phyloP scores from a whole-genome alignment of 2,888 invertebrate genomes.

The Formica aserva region DNA sequence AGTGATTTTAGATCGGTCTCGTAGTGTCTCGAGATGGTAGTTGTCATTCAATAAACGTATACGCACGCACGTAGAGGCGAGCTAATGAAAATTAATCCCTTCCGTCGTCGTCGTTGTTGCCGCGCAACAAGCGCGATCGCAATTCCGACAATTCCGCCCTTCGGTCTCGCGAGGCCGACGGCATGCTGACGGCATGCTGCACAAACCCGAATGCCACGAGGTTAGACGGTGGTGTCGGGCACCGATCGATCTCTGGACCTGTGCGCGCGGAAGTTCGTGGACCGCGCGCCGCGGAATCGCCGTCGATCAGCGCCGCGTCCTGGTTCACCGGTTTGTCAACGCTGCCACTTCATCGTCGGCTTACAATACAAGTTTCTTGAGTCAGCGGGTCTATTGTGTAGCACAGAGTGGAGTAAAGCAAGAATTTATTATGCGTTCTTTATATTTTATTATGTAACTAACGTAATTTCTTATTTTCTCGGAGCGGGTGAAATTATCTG shows the following conservation, averaged over 20 bases:
- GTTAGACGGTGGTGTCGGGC: background rate
- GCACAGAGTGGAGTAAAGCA: background rate
- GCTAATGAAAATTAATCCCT: constrained; percentile 49
- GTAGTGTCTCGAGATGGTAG: constrained; percentile 12
- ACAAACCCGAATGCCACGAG: constrained; percentile 12
- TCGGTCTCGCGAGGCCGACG: constrained; percentile 11
- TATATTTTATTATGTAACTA: background rate
- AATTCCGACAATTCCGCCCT: constrained; percentile 20
- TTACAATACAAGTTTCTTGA: constrained; percentile 63
- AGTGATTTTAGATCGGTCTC: constrained; percentile 6
- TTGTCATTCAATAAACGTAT: constrained; percentile 15
- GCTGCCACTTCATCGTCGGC: constrained; percentile 74
- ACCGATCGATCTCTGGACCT: constrained; percentile 14
- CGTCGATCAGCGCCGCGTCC: background rate
- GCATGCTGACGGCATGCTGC: constrained; percentile 1
- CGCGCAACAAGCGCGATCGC: constrained; percentile 39
- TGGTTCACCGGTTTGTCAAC: constrained; percentile 64
- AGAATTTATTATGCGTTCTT: background rate
- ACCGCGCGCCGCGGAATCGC: background rate
- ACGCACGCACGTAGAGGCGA: constrained; percentile 14
- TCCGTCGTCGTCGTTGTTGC: background rate
- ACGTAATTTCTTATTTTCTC: background rate
- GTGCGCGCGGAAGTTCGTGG: background rate
- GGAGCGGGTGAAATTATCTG: too few relatives aligned
- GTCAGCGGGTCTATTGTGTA: background rate